Base-by-base conservation (phyloP, 2,113 vertebrate genomes). In the Rhipidura dahli region DNA sequence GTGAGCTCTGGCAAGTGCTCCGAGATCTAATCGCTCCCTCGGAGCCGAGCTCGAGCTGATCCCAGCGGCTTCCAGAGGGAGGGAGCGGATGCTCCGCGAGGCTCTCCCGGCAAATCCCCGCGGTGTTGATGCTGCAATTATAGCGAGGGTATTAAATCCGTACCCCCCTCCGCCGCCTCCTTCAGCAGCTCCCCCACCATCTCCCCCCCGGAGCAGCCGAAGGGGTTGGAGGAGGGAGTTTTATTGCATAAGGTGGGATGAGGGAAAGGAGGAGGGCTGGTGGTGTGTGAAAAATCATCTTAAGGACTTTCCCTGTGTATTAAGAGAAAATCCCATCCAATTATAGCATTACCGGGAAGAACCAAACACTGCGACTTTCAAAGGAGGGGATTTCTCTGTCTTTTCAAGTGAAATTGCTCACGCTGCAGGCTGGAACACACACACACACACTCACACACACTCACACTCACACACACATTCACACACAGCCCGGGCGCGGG, bases 281-380 rank as follows among this genome's bases (percentile, higher is more conserved):
- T 24, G 86, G 95, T 75, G 95, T 81, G 94, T 96, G 91, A 95
- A 93, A 94, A 96, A 94, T 93, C 87, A 86, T 95, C 82, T 91
- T 87, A 94, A 95, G 97, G 97, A 97, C 97, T 98, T 97, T 93
- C 96, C 96, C 97, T 95, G 87, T 45, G 93, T 97, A 95, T 96
- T 96, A 94, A 94, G 96, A 93, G 96, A 97, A 98, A 98, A 98
- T 98, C 97, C 97, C 96, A 93, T 92, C 96, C 97, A 98, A 97
- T 97, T 98, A 97, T 96, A 61, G 93, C 95, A 97, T 97, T 97
- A 97, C 97, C 87, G 95, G 96, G 42, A 79, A 95, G 96, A 96
- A 88, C 79, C 94, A 47, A 90, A 94, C 40, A 87, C 95, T 2
- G 81, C 81, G 81, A 26, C 88, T 95, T 92, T 94, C 93, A 92